Conservation (phyloP, 1,140 invertebrate species). For the Triops longicaudatus region DNA sequence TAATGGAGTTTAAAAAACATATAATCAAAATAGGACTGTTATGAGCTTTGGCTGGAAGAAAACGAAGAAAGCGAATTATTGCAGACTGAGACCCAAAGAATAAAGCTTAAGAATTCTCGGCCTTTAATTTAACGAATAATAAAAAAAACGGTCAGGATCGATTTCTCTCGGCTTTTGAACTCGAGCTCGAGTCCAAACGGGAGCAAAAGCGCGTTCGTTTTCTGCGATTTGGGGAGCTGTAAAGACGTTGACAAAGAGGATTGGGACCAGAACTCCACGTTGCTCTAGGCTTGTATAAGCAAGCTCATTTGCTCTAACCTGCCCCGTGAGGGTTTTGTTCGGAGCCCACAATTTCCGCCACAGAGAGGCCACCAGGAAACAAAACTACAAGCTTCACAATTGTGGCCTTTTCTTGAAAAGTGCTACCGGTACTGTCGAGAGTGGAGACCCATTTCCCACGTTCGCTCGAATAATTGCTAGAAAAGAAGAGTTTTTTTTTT, state of each 20-base stretch:
- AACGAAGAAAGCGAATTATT: too few relatives aligned
- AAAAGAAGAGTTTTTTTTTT: background rate
- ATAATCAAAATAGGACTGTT: too few relatives aligned
- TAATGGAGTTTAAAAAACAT: too few relatives aligned
- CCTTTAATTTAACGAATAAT: too few relatives aligned
- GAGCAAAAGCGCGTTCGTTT: background rate
- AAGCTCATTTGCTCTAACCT: constrained; percentile 8
- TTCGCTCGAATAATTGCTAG: too few relatives aligned
- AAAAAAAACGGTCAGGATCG: too few relatives aligned
- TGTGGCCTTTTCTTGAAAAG: too few relatives aligned
- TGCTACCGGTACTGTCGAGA: too few relatives aligned
- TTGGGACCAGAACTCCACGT: background rate
- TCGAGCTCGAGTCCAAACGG: background rate
- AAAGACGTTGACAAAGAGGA: background rate
- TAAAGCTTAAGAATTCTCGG: too few relatives aligned
- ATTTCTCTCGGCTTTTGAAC: background rate
- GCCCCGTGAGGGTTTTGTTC: background rate
- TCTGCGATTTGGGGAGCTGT: background rate
- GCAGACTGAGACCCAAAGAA: too few relatives aligned
- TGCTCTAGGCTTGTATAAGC: constrained; percentile 12
- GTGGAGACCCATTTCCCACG: too few relatives aligned
- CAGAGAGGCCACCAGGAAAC: background rate
- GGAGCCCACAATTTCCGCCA: background rate
- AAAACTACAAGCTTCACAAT: background rate
- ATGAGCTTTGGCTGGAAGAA: too few relatives aligned